phyloP scores from a whole-genome alignment of 1,140 invertebrate species.

The Anoplophora glabripennis region DNA sequence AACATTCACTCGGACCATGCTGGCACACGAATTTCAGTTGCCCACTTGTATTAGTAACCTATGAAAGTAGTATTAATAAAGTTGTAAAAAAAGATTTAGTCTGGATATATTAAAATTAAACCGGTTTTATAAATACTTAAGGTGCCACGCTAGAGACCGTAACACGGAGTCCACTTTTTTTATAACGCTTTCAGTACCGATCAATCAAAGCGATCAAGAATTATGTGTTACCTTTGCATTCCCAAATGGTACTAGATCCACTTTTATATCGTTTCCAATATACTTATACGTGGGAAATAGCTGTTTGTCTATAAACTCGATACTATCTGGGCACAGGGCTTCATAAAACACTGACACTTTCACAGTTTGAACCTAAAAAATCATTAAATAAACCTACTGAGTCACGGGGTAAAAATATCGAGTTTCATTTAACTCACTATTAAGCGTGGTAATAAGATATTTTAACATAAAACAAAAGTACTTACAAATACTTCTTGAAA shows the following conservation, averaged over 20 bases:
- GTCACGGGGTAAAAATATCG: no score
- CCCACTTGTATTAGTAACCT: constrained; percentile 36
- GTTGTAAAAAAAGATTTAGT: neutral
- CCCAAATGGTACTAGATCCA: constrained; percentile 70
- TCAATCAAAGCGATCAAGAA: no score
- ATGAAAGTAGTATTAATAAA: neutral
- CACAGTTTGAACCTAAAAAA: neutral
- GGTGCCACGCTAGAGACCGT: neutral
- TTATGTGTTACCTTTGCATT: constrained; percentile 63
- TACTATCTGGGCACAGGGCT: constrained; percentile 73
- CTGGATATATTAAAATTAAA: neutral
- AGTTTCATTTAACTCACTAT: no score
- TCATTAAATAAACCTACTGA: no score
- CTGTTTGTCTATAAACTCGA: constrained; percentile 61
- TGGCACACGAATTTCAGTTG: constrained; percentile 64
- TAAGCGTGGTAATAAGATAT: no score
- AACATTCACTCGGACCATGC: constrained; percentile 64
- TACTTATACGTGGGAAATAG: constrained; percentile 50
- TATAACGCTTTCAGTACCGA: no score
- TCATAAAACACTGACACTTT: constrained; percentile 68
- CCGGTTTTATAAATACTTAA: neutral
- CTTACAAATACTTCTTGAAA: neutral
- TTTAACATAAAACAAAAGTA: neutral
- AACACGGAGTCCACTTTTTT: neutral
- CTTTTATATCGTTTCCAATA: constrained; percentile 51